A percentile compares a stretch with the other conserved stretches of the same genome.
Evolutionary conservation across 2,113 vertebrate genomes (phyloP).

Genomic region (Zapus hudsonius): DNA sequence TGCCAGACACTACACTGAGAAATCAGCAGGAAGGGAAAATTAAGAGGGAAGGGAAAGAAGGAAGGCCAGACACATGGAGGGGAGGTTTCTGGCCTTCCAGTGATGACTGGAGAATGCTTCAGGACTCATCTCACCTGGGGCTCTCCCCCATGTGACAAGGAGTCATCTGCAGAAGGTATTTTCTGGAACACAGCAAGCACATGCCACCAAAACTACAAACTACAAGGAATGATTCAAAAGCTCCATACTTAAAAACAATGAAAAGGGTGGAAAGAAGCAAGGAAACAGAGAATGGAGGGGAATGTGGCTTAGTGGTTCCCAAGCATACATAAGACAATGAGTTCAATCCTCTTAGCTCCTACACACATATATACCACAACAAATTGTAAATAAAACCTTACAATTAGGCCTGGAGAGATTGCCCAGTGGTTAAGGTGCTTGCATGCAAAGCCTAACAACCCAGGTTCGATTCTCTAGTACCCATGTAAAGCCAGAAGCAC

Average conservation of each 20-base stretch:
- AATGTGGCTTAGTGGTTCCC: neutral
- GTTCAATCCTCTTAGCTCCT: neutral
- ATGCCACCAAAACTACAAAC: neutral
- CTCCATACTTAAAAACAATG: slow-evolving; percentile 49
- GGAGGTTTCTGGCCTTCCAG: fast-evolving
- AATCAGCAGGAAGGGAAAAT: neutral
- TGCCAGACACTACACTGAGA: neutral
- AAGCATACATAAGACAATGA: neutral
- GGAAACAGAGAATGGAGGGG: neutral
- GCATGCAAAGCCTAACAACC: too few relatives aligned
- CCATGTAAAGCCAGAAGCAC: too few relatives aligned
- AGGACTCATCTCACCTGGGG: neutral
- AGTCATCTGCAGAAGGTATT: fast-evolving
- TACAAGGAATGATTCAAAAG: slow-evolving; percentile 20
- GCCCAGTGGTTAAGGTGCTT: too few relatives aligned
- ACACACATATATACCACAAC: neutral
- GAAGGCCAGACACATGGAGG: neutral
- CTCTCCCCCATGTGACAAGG: neutral
- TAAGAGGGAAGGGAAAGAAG: neutral
- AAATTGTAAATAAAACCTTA: slow-evolving; percentile 61
- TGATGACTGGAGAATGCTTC: fast-evolving
- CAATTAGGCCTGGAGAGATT: too few relatives aligned
- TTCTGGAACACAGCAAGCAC: neutral
- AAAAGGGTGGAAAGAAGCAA: neutral
- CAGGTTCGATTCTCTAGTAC: too few relatives aligned